phyloP scores from a whole-genome alignment of 2,113 vertebrate species.

The Chrysemys picta region DNA sequence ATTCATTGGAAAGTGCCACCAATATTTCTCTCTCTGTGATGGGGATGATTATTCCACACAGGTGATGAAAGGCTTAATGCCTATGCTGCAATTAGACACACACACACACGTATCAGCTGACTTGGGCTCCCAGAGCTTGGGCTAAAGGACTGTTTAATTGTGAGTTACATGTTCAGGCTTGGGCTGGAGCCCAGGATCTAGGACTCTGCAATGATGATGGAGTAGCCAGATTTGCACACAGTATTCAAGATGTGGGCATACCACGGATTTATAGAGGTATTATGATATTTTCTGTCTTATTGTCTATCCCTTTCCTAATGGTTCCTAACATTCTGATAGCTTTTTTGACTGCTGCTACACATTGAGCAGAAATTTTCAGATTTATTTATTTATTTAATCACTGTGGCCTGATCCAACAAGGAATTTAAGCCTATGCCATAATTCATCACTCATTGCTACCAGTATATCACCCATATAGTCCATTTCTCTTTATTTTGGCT shows the following conservation, averaged over 20 bases:
- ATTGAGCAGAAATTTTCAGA: not conserved
- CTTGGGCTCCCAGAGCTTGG: not conserved
- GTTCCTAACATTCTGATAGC: not conserved
- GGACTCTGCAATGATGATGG: not conserved
- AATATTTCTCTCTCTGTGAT: not conserved
- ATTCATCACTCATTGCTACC: not conserved
- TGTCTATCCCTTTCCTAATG: not conserved
- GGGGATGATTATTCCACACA: not conserved
- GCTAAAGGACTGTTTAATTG: not conserved
- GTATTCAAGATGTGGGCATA: not conserved
- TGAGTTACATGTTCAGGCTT: not conserved
- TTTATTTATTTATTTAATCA: not conserved
- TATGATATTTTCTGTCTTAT: not conserved
- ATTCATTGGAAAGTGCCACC: not conserved
- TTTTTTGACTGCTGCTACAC: not conserved
- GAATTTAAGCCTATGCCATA: not conserved
- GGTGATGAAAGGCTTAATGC: not conserved
- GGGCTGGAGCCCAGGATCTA: not conserved
- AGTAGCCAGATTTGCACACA: not conserved
- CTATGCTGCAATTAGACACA: not conserved
- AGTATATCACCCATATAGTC: not conserved
- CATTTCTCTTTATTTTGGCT: not conserved
- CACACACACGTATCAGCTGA: not conserved
- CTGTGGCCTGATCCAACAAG: not conserved
- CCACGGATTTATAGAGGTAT: not conserved